Percentiles rank a stretch among this genome's conserved stretches.
These are phyloP conservation scores for Triops longicaudatus DNA, from an alignment of 1,140 invertebrate genomes.

Conservation along the genomic window DNA sequence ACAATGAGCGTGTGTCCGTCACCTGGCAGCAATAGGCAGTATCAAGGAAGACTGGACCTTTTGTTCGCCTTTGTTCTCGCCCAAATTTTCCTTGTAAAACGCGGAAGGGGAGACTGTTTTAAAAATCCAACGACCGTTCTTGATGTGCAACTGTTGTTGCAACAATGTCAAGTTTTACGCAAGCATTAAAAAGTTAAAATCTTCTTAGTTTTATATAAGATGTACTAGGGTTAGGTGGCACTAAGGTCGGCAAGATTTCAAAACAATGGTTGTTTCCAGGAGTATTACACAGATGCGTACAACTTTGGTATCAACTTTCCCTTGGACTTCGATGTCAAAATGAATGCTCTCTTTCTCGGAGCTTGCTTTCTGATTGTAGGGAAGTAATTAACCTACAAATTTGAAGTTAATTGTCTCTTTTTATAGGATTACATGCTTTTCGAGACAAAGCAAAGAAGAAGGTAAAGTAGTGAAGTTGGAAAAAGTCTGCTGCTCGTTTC, in stretches of 20 bases:
- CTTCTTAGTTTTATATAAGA: background rate
- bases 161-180: constrained; percentile 64
- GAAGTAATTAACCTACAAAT: too few relatives aligned
- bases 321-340: constrained; percentile 41
- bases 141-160: constrained; percentile 61
- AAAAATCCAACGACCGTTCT: constrained; percentile 72
- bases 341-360: constrained; percentile 41
- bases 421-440: too few relatives aligned
- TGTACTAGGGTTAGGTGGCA: constrained; percentile 32
- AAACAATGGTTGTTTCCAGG: constrained; percentile 42
- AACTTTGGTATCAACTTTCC: constrained; percentile 44
- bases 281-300: constrained; percentile 44
- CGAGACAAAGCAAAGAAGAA: constrained; percentile 30
- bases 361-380: constrained; percentile 43
- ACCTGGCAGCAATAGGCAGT: constrained; percentile 60
- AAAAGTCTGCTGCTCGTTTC: too few relatives aligned
- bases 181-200: constrained; percentile 26
- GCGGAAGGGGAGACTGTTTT: constrained; percentile 64
- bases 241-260: constrained; percentile 40
- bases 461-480: constrained; percentile 31
- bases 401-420: too few relatives aligned
- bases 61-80: constrained; percentile 50
- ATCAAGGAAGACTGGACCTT: constrained; percentile 79
- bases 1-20: constrained; percentile 61
- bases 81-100: constrained; percentile 62